Conservation (phyloP, 2,797 vertebrate species). For the Acrocephalus scirpaceus region DNA sequence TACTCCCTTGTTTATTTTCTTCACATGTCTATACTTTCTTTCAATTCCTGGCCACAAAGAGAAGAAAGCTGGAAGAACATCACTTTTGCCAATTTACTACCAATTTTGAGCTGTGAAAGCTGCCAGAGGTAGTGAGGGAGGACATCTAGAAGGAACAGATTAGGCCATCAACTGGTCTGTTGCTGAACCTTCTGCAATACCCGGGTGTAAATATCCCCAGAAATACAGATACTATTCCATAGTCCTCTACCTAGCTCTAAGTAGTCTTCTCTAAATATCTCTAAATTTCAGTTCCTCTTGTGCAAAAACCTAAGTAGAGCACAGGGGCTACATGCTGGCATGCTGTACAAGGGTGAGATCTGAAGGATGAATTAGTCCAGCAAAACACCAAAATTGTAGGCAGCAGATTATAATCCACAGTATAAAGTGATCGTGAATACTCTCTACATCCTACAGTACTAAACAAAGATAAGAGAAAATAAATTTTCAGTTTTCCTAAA, state of each 20-base stretch:
- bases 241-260: neutral
- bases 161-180: neutral
- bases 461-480: neutral
- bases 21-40: neutral
- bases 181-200: neutral
- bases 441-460: neutral
- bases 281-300: neutral
- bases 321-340: neutral
- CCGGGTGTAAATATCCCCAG: neutral
- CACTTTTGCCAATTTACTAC: neutral
- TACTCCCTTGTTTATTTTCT: conserved; percentile 28
- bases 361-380: neutral
- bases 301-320: neutral
- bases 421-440: neutral
- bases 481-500: neutral
- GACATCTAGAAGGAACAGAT: neutral
- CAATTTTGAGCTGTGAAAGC: neutral
- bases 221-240: neutral
- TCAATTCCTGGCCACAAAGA: neutral
- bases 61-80: neutral
- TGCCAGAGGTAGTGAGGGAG: neutral
- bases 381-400: neutral
- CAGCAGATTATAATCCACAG: neutral
- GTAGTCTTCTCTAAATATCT: neutral
- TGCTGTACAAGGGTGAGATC: neutral